phyloP scores from a whole-genome alignment of 1,140 invertebrate genomes.

The Sinonovacula constricta region DNA sequence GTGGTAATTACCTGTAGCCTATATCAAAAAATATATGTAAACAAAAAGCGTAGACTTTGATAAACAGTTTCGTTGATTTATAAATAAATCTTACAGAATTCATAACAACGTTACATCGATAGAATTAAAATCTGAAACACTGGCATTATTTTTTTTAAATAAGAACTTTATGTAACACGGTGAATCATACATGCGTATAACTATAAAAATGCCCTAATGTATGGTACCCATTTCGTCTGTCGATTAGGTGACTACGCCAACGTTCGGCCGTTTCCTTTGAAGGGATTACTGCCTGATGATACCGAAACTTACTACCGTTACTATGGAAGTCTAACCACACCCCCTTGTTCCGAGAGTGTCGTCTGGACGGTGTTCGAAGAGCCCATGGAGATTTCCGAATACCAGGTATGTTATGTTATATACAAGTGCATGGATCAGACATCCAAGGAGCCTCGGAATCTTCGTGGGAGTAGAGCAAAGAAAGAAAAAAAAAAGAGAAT shows the following conservation, averaged over 20 bases:
- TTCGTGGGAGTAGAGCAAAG: neutral
- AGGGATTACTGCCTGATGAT: conserved; percentile 59
- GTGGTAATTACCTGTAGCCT: too few species aligned
- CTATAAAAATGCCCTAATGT: too few species aligned
- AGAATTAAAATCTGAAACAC: too few species aligned
- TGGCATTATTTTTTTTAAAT: too few species aligned
- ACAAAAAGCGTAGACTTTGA: too few species aligned
- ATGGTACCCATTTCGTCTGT: too few species aligned
- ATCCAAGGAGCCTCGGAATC: neutral
- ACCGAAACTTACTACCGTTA: conserved; percentile 81
- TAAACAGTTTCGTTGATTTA: too few species aligned
- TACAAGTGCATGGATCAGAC: neutral
- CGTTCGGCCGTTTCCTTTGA: conserved; percentile 56
- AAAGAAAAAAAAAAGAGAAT: neutral
- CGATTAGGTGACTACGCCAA: conserved; percentile 58
- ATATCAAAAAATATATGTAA: too few species aligned
- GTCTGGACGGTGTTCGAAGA: conserved; percentile 85
- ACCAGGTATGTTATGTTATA: conserved; percentile 81
- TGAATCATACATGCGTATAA: too few species aligned
- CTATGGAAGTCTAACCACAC: conserved; percentile 86
- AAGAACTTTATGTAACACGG: too few species aligned
- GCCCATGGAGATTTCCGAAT: conserved; percentile 83
- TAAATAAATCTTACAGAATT: too few species aligned
- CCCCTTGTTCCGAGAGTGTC: conserved; percentile 85
- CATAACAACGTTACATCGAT: too few species aligned